Conservation (phyloP, 2,113 vertebrate genomes). For the Neofelis nebulosa region DNA sequence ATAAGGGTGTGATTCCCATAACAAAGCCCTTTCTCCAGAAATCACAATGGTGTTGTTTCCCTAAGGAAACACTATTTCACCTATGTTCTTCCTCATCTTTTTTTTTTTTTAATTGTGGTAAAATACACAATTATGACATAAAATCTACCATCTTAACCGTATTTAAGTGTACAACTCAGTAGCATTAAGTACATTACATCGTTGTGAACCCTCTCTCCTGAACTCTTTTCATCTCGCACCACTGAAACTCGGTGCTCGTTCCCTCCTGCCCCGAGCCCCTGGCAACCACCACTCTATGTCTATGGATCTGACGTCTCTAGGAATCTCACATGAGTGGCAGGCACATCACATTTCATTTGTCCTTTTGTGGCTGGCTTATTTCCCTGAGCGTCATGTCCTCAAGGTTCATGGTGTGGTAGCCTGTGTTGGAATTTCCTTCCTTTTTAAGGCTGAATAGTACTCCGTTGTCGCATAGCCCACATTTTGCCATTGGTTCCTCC, state of each 20-base stretch:
- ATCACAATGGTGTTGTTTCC: background rate
- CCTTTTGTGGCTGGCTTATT: background rate
- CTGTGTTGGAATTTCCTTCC: background rate
- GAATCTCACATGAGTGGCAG: background rate
- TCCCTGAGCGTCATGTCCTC: background rate
- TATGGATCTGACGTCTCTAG: background rate
- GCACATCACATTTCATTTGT: background rate
- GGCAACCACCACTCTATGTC: background rate
- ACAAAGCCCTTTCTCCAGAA: background rate
- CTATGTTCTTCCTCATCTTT: background rate
- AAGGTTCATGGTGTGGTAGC: too few relatives aligned
- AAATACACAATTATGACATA: background rate
- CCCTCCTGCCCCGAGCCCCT: accelerated
- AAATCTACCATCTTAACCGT: background rate
- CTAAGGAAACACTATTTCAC: background rate
- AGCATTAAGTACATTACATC: background rate
- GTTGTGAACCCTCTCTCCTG: background rate
- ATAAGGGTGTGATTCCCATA: background rate
- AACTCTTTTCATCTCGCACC: background rate
- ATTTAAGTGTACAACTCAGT: background rate
- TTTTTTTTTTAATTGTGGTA: background rate
- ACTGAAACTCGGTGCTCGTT: background rate
- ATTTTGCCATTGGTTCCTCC: background rate
- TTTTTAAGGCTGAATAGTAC: background rate
- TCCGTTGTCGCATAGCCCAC: accelerated